Conservation (phyloP, 2,113 vertebrate genomes). For the Lampris incognitus region DNA sequence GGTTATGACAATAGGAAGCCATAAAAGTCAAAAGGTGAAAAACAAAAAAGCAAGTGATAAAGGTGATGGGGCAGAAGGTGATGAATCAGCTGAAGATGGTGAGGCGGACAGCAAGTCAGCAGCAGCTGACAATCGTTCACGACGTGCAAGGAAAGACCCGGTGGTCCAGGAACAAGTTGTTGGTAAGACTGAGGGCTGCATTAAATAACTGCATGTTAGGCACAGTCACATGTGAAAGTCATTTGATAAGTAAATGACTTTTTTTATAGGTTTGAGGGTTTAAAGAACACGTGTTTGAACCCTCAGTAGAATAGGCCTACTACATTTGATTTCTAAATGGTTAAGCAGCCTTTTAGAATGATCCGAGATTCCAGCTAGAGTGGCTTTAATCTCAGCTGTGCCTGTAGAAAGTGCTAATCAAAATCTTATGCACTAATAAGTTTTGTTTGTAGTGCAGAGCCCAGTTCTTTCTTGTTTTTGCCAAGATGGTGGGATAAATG, state of each 20-base stretch:
- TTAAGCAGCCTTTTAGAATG: conserved; percentile 38
- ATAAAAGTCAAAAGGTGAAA: conserved; percentile 64
- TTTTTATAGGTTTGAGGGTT: conserved; percentile 39
- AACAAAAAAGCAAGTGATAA: conserved; percentile 36
- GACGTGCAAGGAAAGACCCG: conserved; percentile 59
- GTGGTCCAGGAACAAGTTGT: conserved; percentile 70
- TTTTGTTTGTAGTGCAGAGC: background rate
- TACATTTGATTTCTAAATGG: conserved; percentile 33
- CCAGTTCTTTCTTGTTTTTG: conserved; percentile 2
- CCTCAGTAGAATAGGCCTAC: conserved; percentile 12
- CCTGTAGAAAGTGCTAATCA: conserved; percentile 20
- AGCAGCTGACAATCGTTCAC: conserved; percentile 61
- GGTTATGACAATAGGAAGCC: conserved; percentile 50
- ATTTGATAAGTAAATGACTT: conserved; percentile 63
- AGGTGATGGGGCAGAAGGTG: conserved; percentile 53
- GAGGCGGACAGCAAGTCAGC: conserved; percentile 42
- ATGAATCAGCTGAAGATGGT: conserved; percentile 57
- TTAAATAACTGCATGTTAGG: conserved; percentile 72
- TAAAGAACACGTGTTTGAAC: conserved; percentile 29
- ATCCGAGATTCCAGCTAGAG: conserved; percentile 18
- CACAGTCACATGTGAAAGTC: conserved; percentile 53
- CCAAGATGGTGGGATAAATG: background rate
- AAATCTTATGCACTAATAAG: conserved; percentile 22
- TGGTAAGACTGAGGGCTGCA: conserved; percentile 75
- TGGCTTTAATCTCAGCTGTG: conserved; percentile 42